Evolutionary conservation across 35 echinoderm and acorn worm genomes (phyloP).

Genomic region (Acanthaster planci): DNA sequence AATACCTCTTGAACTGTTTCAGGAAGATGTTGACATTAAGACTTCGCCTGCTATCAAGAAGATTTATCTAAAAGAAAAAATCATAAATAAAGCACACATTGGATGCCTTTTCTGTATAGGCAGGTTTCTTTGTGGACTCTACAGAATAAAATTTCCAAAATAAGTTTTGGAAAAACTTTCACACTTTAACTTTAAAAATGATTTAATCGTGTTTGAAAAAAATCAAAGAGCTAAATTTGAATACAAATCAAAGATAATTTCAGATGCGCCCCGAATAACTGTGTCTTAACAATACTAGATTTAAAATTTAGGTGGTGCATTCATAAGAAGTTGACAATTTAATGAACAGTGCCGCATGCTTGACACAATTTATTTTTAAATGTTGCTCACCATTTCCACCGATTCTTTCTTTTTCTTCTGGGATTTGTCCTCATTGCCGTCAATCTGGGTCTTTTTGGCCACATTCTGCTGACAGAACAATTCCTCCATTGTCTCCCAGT

Average conservation of each 20-base stretch:
- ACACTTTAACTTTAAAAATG: too few relatives aligned
- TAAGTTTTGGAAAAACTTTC: too few relatives aligned
- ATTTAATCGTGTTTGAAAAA: too few relatives aligned
- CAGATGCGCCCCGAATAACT: too few relatives aligned
- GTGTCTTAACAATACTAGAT: too few relatives aligned
- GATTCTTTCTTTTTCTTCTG: constrained; percentile 96
- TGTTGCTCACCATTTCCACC: constrained; percentile 54
- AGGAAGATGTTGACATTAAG: constrained; percentile 91
- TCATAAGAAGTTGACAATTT: neutral
- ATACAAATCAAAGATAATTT: too few relatives aligned
- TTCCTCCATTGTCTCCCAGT: constrained; percentile 88
- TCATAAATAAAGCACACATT: neutral
- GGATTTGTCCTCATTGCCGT: constrained; percentile 72
- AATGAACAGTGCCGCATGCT: too few relatives aligned
- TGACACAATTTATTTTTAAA: neutral
- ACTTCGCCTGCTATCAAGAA: constrained; percentile 83
- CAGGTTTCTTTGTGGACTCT: too few relatives aligned
- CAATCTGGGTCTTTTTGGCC: constrained; percentile 62
- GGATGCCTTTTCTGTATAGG: too few relatives aligned
- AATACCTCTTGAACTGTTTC: constrained; percentile 82
- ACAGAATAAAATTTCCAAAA: too few relatives aligned
- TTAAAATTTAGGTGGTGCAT: too few relatives aligned
- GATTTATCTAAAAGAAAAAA: constrained; percentile 60
- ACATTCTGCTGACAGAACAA: constrained; percentile 86
- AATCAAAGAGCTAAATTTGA: too few relatives aligned